Conservation (phyloP, 2,113 vertebrate species). For the Microtus pennsylvanicus region DNA sequence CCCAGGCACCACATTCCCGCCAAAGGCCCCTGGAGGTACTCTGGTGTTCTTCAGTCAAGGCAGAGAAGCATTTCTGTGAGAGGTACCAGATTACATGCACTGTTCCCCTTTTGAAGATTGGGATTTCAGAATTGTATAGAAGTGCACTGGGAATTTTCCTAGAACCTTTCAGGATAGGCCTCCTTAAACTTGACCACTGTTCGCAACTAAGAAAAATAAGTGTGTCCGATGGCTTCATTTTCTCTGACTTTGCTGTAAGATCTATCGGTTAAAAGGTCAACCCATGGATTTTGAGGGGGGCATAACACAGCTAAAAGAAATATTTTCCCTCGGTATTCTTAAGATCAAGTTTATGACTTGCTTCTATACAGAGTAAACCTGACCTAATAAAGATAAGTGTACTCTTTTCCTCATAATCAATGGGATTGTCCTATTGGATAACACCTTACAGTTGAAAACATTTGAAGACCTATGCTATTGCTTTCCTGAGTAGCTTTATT, state of each 20-base stretch:
- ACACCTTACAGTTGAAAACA: not conserved
- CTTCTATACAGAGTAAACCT: not conserved
- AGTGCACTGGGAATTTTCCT: not conserved
- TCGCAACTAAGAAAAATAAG: not conserved
- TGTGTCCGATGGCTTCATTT: not conserved
- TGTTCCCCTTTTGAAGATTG: not conserved
- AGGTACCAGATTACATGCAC: not conserved
- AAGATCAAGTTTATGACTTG: conserved; percentile 22
- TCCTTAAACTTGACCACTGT: not conserved
- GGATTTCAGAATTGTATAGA: not conserved
- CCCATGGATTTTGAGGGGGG: not conserved
- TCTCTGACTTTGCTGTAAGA: not conserved
- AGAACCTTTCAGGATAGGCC: not conserved
- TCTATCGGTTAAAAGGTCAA: not conserved
- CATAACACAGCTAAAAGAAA: not conserved
- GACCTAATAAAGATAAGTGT: not conserved
- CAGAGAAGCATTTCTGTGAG: not conserved
- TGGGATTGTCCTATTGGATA: not conserved
- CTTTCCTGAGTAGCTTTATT: not conserved
- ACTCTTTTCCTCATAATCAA: conserved; percentile 9
- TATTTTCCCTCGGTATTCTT: not conserved
- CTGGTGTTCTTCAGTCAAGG: not conserved
- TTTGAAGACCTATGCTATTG: not conserved
- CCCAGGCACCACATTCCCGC: not conserved
- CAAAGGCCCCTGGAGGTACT: not conserved